Conservation (phyloP, 2,113 vertebrate species). For the Xenotilapia longispinis region DNA sequence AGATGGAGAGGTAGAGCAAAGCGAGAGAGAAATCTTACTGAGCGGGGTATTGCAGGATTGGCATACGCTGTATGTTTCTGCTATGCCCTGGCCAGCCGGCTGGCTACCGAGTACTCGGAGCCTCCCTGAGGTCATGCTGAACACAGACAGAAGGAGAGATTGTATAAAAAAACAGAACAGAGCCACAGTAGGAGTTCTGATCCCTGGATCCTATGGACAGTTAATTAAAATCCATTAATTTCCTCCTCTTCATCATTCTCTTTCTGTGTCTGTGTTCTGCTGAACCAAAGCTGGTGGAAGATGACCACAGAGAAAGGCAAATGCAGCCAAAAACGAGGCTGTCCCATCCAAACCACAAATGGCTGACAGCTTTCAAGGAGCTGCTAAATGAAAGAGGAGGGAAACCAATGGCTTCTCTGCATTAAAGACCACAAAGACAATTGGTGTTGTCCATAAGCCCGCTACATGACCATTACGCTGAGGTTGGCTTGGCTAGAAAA, state of each 20-base stretch:
- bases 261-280: slow-evolving; percentile 15
- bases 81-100: slow-evolving; percentile 37
- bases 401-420: neutral
- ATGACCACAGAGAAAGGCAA: slow-evolving; percentile 48
- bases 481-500: neutral
- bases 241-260: slow-evolving; percentile 13
- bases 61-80: slow-evolving; percentile 21
- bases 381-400: slow-evolving; percentile 11
- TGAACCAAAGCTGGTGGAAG: slow-evolving; percentile 48
- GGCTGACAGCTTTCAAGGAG: slow-evolving; percentile 41
- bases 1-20: neutral
- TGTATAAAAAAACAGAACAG: neutral
- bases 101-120: slow-evolving; percentile 19
- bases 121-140: slow-evolving; percentile 40
- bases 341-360: slow-evolving; percentile 34
- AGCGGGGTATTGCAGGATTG: slow-evolving; percentile 29
- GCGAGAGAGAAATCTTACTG: slow-evolving; percentile 14
- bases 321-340: slow-evolving; percentile 51
- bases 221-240: slow-evolving; percentile 65
- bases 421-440: slow-evolving; percentile 8
- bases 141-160: slow-evolving; percentile 11
- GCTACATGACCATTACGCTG: neutral
- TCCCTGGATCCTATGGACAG: slow-evolving; percentile 43
- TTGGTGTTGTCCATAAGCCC: neutral
- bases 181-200: slow-evolving; percentile 44